Percentiles rank a stretch among this genome's conserved stretches.
Conservation (phyloP, 2,113 vertebrate species). For the Aptenodytes forsteri region DNA sequence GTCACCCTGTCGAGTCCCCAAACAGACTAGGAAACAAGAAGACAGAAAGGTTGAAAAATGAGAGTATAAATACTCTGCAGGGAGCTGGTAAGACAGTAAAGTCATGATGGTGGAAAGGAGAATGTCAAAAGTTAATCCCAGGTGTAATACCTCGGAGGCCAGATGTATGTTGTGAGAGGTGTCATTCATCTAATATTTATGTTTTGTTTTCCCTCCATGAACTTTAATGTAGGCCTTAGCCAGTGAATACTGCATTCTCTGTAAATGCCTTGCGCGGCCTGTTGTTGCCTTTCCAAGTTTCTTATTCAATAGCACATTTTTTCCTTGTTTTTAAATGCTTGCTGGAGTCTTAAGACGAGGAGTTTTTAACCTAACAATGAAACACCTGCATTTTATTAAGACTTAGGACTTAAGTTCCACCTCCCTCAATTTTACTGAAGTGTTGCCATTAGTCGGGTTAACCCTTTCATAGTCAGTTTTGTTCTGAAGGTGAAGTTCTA, state of each 20-base stretch:
- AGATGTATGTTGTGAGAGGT: neutral
- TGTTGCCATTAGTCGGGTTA: conserved; percentile 42
- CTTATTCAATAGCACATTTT: conserved; percentile 55
- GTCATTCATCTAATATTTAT: neutral
- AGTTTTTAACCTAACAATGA: conserved; percentile 56
- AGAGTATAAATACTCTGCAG: neutral
- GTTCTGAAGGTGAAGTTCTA: neutral
- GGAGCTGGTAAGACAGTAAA: neutral
- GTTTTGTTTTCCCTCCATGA: neutral
- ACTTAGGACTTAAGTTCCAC: conserved; percentile 30
- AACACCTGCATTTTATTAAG: conserved; percentile 81
- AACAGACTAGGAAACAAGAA: neutral
- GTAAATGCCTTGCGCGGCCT: conserved; percentile 1
- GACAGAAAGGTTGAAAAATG: neutral
- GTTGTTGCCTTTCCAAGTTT: conserved; percentile 56
- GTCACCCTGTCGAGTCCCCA: neutral
- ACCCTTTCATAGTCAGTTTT: conserved; percentile 63
- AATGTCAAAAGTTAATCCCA: conserved; percentile 22
- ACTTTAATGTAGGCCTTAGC: conserved; percentile 18
- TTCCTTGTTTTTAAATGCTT: conserved; percentile 48
- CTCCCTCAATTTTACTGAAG: conserved; percentile 50
- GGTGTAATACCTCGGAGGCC: neutral
- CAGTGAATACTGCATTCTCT: conserved; percentile 48
- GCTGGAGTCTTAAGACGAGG: neutral
- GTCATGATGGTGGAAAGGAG: neutral